Evolutionary conservation across 1,140 invertebrate genomes (phyloP), one percentile per base, ranked within the genome.

Genomic region (Drosophila pandora): DNA sequence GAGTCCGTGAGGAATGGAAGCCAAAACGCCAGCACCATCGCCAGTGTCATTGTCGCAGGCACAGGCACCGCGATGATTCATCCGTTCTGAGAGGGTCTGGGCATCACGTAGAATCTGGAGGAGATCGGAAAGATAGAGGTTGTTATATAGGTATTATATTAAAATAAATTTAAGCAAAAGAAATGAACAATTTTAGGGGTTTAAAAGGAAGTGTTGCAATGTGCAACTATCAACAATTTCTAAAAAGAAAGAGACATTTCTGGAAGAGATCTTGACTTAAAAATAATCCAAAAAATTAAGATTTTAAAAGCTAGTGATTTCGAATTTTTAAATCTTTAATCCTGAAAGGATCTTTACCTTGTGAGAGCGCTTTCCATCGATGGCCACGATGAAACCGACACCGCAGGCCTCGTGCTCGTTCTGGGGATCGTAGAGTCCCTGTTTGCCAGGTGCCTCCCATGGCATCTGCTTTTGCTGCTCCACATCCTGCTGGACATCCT

Each of bases 1-100:
- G 90, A 98, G 96, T 74, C 96, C 94, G 92, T 99, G 98, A 21
- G 99, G 99, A 90, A 99, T 99, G 67, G 97, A 97, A 48, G 97
- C 96, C 70, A 99, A 94, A 23, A 99, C 96, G 59, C 99, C 99
- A 77, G 99, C 98, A 49, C 99, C 99, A 92, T 99, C 99, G 48
- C 99, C 99, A 13, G 98, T 99, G 92, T 99, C 98, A 93, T 99
- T 99, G 93, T 99, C 99, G 93, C 98, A 99, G 22, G 97, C 97
- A 93, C 98, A 99, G 22, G 98, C 99, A 75, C 99, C 99, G 72
- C 99, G 95, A 93, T 99, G 99, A 93, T 98, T 97, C 98, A 99
- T 99, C 81, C 98, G 96, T 90, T 96, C 95, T 21, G 98, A 96
- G 92, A 99, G 95, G 59, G 94, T 96, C 92, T 98, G 95, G 12